Conservation (phyloP, 2,797 vertebrate species). For the Sebastes trivittatus region DNA sequence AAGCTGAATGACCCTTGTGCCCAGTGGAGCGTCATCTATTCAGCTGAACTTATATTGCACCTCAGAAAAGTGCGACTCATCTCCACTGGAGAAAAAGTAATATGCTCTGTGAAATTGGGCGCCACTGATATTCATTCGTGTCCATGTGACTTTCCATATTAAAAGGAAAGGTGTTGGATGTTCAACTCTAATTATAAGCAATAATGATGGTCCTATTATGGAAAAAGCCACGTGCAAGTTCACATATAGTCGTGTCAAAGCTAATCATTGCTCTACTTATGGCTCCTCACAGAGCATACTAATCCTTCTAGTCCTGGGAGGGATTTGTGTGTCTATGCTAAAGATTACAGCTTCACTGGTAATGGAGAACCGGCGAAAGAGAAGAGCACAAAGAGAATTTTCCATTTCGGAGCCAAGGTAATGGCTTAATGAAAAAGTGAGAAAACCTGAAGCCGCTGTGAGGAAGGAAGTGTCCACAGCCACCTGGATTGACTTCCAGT, state of each 20-base stretch:
- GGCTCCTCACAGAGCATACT: constrained; percentile 1
- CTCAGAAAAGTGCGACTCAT: background rate
- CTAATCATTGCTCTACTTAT: constrained; percentile 38
- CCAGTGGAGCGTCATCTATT: background rate
- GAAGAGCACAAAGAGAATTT: background rate
- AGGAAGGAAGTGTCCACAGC: background rate
- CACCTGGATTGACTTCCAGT: background rate
- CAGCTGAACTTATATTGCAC: background rate
- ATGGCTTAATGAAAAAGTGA: constrained; percentile 39
- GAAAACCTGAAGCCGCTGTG: background rate
- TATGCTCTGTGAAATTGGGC: constrained; percentile 3
- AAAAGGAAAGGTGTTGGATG: constrained; percentile 28
- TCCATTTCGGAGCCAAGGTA: background rate
- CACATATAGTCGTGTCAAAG: constrained; percentile 10
- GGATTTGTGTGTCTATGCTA: constrained; percentile 37
- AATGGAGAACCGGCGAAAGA: constrained; percentile 12
- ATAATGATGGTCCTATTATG: constrained; percentile 24
- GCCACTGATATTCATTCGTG: background rate
- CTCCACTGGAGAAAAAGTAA: constrained; percentile 1
- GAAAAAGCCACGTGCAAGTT: constrained; percentile 13
- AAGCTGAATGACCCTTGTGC: background rate
- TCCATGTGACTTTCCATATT: constrained; percentile 45
- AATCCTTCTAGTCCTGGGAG: constrained; percentile 38
- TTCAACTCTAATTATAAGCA: constrained; percentile 26
- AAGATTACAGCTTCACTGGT: constrained; percentile 13